These are phyloP conservation scores for Cheilosia impressa DNA, from an alignment of 2,888 invertebrate species.

Conservation along the genomic window DNA sequence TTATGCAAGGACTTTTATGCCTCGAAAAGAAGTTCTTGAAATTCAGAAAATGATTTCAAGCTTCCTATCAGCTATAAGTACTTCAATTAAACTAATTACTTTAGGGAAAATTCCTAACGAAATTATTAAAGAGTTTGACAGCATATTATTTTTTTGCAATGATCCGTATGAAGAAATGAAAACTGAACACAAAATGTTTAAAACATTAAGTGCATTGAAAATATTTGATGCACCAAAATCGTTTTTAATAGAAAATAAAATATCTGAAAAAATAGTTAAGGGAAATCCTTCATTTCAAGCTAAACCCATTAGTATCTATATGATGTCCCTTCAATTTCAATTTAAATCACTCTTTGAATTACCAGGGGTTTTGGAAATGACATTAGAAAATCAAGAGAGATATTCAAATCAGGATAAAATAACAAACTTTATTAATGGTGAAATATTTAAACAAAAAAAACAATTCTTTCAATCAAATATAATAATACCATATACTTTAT, in stretches of 20 bases:
- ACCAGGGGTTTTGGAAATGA: conserved; percentile 3
- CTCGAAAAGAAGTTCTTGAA: conserved; percentile 15
- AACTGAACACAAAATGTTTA: conserved; percentile 17
- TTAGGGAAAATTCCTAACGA: background rate
- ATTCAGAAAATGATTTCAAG: conserved; percentile 17
- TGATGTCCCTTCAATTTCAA: conserved; percentile 13
- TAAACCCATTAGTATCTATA: background rate
- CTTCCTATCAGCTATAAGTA: conserved; percentile 3
- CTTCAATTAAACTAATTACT: background rate
- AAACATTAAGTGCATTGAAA: conserved; percentile 6
- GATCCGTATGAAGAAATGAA: conserved; percentile 11
- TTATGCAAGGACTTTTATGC: conserved; percentile 15
- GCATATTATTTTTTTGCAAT: conserved; percentile 2
- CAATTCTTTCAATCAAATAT: background rate
- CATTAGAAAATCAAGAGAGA: conserved; percentile 4
- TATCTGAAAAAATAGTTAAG: conserved; percentile 1
- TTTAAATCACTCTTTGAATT: background rate
- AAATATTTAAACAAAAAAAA: conserved; percentile 14
- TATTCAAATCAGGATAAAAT: background rate
- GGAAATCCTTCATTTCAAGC: background rate
- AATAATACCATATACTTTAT: conserved; percentile 11
- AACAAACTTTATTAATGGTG: background rate
- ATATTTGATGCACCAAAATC: background rate
- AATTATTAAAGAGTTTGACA: conserved; percentile 6
- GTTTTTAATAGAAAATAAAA: background rate